Evolutionary conservation across 1,140 invertebrate species (phyloP).

Genomic region (Pinna nobilis): DNA sequence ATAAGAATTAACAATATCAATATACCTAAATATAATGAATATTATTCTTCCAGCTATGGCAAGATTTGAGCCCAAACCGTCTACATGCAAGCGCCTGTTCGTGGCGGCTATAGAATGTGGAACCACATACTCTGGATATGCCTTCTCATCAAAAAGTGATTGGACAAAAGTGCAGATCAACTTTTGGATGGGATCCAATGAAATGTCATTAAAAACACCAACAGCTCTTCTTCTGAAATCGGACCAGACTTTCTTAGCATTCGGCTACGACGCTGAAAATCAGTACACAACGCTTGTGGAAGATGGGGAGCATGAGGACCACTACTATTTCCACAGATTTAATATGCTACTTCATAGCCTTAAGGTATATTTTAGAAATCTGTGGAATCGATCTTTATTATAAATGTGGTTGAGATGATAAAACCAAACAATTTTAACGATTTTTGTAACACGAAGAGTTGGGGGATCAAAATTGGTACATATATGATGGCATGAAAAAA

Average conservation of each 20-base stretch:
- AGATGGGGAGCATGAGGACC: slow-evolving; percentile 7
- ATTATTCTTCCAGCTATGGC: no score
- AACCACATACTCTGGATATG: slow-evolving; percentile 79
- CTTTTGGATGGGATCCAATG: slow-evolving; percentile 12
- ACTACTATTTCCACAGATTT: slow-evolving; percentile 31
- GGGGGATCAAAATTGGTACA: no score
- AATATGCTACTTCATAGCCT: slow-evolving; percentile 29
- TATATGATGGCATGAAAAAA: no score
- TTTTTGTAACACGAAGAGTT: no score
- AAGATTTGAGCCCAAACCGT: slow-evolving; percentile 19
- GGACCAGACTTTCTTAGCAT: slow-evolving; percentile 15
- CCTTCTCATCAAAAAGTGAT: slow-evolving; percentile 71
- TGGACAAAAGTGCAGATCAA: slow-evolving; percentile 29
- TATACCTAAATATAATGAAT: no score
- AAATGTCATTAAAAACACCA: slow-evolving; percentile 31
- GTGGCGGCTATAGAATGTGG: slow-evolving; percentile 80
- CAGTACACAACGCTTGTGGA: slow-evolving; percentile 16
- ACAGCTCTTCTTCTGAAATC: slow-evolving; percentile 22
- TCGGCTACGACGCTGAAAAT: slow-evolving; percentile 39
- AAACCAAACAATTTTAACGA: no score
- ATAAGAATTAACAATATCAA: no score
- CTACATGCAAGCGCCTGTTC: slow-evolving; percentile 56
- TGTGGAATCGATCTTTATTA: no score
- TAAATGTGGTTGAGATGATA: no score
- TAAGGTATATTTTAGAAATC: no score